Evolutionary conservation across 2,113 vertebrate genomes (phyloP), one percentile per base, ranked within the genome.

Genomic region (Choloepus hoffmanni): DNA sequence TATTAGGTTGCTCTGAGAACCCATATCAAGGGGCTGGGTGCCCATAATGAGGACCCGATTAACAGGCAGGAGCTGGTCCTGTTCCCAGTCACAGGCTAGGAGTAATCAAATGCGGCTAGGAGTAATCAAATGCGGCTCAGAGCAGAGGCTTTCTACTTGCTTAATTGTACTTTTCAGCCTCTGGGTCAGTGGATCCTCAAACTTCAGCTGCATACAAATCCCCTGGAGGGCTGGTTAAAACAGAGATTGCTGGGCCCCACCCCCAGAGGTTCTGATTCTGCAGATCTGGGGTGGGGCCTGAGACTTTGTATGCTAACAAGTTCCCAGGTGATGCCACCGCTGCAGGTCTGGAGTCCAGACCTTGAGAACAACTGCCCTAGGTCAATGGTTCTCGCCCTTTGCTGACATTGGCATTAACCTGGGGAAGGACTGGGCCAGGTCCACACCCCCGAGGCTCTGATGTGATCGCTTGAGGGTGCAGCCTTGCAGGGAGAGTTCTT

Each of bases 11-110:
- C 58, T 67, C 36, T 12, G 67, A 36, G 53, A 72, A 45, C 9
- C 14, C 23, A 5, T 0, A 10, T 18, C 7, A 50, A 45, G 74
- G 85, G 28, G 3, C 33, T 3, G 11, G 33, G 16, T 2, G 0
- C 16, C 28, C 36, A 6, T 33, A 65, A 24, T 0, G 24, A 18
- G 8, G 43, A 26, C 3, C 3, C 13, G 33, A 2, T 77, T 12
- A 67, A 33, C 0, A 13, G 10, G 13, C 53, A 43, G 68, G 72
- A 67, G 30, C 0, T 23, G 58, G 55, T 43, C 76, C 24, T 23
- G 28, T 5, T 21, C 3, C 48, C 40, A 67, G 40, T 53, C 53
- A 60, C 45, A 72, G 28, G 21, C 33, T 9, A 40, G 60, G 60
- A 65, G 55, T 74, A 58, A 89, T 0, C 63, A 36, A 50, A 65